Base-by-base conservation (phyloP, 1,140 invertebrate species). In the Drosophila sproati region DNA sequence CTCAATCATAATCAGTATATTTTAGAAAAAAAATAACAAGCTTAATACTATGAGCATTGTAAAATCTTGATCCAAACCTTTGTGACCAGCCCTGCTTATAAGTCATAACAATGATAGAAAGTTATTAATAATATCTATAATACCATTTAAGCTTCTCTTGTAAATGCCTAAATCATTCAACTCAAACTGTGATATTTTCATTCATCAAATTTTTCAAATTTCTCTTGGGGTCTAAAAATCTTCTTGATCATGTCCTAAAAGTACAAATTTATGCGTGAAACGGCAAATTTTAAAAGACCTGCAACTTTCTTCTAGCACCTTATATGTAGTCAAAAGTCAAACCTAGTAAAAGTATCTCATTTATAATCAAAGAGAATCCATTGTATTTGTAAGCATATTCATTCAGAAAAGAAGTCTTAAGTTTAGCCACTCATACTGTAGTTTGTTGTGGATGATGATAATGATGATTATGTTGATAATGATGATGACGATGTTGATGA, bases 341-440 rank as follows among this genome's bases (percentile, higher is more conserved):
- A 37, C 1, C 5, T 7, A n/a, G 1, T 4, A 34, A 34, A 34
- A 43, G 4, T n/a, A n/a, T 60, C 54, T 61, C 60, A 82, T 77
- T 75, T 82, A 81, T 71, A 61, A 57, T 34, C 66, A 10, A 43
- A 31, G n/a, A 59, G 43, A 50, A 59, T 60, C 29, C 45, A 63
- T 48, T 50, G 29, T 61, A 37, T 63, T 63, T 4, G 45, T 34
- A 10, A 12, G 8, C 20, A 32, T 20, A 48, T 76, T 78, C 82
- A 85, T 86, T 86, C 70, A 86, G 41, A 47, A 45, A 43, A 39
- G 7, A 31, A 34, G 12, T 43, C 20, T 61, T 35, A 32, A 29
- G 12, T 48, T 50, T 50, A 34, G 37, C 10, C 12, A 47, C 31
- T 60, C 62, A 35, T 61, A 76, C 43, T 68, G 39, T 5, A 45